Percentiles rank a stretch among this genome's conserved stretches.
These are phyloP conservation scores for Lepus europaeus DNA, from an alignment of 2,113 vertebrate species.

Conservation along the genomic window DNA sequence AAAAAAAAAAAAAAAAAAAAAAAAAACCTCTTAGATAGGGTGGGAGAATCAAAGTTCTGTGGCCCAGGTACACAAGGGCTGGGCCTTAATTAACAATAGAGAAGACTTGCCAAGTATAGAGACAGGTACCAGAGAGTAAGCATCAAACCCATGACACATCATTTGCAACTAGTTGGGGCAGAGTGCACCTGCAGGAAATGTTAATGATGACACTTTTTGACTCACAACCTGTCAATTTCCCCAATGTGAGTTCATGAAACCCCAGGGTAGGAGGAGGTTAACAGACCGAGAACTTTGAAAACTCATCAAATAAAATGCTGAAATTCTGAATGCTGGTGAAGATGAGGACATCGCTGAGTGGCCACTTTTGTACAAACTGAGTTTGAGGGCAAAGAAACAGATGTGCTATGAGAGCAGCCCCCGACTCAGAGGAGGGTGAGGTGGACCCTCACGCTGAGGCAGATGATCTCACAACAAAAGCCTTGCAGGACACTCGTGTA, in stretches of 20 bases:
- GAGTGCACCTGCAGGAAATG: not conserved
- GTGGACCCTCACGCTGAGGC: not conserved
- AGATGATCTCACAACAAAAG: not conserved
- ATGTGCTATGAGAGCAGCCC: not conserved
- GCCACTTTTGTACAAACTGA: not conserved
- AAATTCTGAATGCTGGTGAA: not conserved
- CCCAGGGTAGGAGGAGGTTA: not conserved
- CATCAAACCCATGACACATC: not conserved
- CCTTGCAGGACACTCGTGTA: not conserved
- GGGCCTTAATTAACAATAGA: not conserved
- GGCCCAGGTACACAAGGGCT: not conserved
- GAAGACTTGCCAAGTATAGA: not conserved
- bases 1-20: not conserved
- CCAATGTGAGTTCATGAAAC: not conserved
- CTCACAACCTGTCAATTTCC: not conserved
- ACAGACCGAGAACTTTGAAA: not conserved
- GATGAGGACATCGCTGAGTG: not conserved
- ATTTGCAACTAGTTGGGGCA: rapidly evolving
- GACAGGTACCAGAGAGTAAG: not conserved
- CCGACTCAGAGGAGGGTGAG: not conserved
- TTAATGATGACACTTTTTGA: not conserved
- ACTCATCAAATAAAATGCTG: not conserved
- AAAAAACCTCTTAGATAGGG: not conserved
- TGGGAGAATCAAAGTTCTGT: not conserved
- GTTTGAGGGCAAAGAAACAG: not conserved